phyloP scores from a whole-genome alignment of 2,888 invertebrate species.

The Eristalis pertinax region DNA sequence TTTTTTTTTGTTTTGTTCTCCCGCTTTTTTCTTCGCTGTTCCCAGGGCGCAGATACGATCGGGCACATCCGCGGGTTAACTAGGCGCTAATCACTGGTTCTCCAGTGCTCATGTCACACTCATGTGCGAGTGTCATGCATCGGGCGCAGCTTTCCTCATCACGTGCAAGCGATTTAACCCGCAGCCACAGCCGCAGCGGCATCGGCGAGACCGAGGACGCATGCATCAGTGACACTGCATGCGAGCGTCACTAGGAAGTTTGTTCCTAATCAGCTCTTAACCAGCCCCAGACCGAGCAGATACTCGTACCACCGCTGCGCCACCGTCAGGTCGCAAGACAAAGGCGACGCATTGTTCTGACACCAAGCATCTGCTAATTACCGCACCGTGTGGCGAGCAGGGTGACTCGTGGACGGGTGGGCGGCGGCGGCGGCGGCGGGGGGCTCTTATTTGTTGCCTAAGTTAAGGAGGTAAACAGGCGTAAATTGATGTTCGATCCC shows the following conservation, averaged over 20 bases:
- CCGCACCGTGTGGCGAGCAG: neutral
- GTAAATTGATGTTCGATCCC: constrained; percentile 75
- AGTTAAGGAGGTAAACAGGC: constrained; percentile 78
- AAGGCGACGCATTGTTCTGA: constrained; percentile 68
- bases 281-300: constrained; percentile 52
- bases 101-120: constrained; percentile 62
- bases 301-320: neutral
- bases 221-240: constrained; percentile 71
- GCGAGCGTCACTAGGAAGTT: constrained; percentile 70
- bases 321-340: constrained; percentile 49
- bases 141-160: constrained; percentile 59
- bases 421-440: neutral
- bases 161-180: constrained; percentile 69
- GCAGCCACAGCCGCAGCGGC: neutral
- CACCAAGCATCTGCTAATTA: constrained; percentile 61
- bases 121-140: constrained; percentile 72
- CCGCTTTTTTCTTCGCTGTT: neutral
- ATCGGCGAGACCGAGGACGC: constrained; percentile 33
- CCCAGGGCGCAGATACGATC: constrained; percentile 1
- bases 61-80: constrained; percentile 44
- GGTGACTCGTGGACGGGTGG: neutral
- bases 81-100: constrained; percentile 66
- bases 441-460: constrained; percentile 75
- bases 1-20: neutral
- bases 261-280: constrained; percentile 67